Conservation (phyloP, 2,888 invertebrate genomes). For the Dryadula phaetusa region DNA sequence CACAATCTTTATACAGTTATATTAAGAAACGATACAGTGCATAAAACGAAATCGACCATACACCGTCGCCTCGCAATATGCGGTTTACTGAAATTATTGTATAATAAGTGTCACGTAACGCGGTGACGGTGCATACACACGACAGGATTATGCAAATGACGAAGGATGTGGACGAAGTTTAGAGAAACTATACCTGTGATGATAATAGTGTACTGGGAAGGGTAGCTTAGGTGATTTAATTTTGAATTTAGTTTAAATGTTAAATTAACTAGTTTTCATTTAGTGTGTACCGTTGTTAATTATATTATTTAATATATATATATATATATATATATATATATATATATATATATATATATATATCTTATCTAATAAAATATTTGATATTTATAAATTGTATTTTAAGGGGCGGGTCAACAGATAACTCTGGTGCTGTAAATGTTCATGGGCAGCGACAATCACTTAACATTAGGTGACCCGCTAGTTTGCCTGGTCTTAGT, state of each 20-base stretch:
- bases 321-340: no score
- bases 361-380: no score
- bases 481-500: no score
- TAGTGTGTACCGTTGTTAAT: not conserved
- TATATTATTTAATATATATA: no score
- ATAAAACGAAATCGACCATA: slow-evolving; percentile 39
- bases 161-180: slow-evolving; percentile 44
- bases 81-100: slow-evolving; percentile 45
- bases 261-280: not conserved
- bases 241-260: slow-evolving; percentile 17
- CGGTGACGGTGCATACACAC: slow-evolving; percentile 45
- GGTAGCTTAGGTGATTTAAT: slow-evolving; percentile 29
- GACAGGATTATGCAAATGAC: slow-evolving; percentile 48
- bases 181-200: slow-evolving; percentile 44
- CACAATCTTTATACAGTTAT: slow-evolving; percentile 11
- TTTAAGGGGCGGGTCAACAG: no score
- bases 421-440: no score
- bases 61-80: slow-evolving; percentile 42
- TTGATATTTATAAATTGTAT: no score
- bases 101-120: slow-evolving; percentile 47
- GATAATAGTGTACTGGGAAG: slow-evolving; percentile 37
- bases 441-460: no score
- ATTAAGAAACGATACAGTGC: slow-evolving; percentile 24
- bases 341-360: no score
- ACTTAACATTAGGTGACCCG: no score